Base-by-base conservation (phyloP, 2,113 vertebrate species). In the Lagenorhynchus albirostris region DNA sequence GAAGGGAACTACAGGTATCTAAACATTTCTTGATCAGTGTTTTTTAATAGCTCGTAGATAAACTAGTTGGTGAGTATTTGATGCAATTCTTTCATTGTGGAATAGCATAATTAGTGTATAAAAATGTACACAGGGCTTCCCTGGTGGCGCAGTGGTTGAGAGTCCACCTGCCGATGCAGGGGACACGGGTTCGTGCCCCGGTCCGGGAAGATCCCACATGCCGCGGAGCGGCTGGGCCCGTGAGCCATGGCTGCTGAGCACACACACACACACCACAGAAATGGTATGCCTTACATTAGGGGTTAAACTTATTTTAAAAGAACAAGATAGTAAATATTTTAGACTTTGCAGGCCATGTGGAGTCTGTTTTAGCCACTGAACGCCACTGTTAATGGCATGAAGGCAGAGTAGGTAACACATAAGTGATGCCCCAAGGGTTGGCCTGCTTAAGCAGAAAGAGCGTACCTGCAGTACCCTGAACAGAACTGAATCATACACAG, bases 1-100 rank as follows among this genome's bases (percentile, higher is more conserved):
- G 98, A 88, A 98, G 93, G 18, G 97, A 73, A 41, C 95, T 96
- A 47, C 98, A 98, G 98, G 96, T 97, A 97, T 92, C 62, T 77
- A 13, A n/a, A 8, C 25, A 6, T 25, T 41, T 74, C 53, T 44
- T 73, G 0, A 41, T 63, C n/a, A 17, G 1, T 44, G 5, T 26
- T 88, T 29, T 94, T 41, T 41, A 53, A 8, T 36, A 74, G 31
- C 15, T 23, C 23, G 33, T 15, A 76, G 29, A 25, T 58, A 41
- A 58, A 62, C 41, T 76, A 80, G 36, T 33, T 63, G 63, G 10
- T 68, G 25, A 84, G 25, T 38, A 82, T 71, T 21, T 58, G 68
- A n/a, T 91, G 5, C 55, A 38, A 6, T 63, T 60, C 29, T 84
- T 91, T 86, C 14, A 38, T 20, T 25, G 62, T 23, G 6, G 36